Conservation (phyloP, 1,140 invertebrate species). For the Drosophila parabipectinata region DNA sequence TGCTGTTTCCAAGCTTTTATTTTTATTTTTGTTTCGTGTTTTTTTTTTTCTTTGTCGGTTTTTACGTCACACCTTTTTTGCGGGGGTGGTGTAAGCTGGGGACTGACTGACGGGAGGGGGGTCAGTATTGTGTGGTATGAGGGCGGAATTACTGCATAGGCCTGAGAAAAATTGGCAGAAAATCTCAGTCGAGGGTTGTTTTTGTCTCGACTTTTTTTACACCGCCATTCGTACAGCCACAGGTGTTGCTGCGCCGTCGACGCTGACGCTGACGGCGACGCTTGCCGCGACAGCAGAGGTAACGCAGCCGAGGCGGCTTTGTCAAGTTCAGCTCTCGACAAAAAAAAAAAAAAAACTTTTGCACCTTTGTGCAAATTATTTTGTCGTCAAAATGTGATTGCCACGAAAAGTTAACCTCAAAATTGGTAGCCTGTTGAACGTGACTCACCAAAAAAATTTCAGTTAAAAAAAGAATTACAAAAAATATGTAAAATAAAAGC, state of each 20-base stretch:
- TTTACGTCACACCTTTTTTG: conserved; percentile 61
- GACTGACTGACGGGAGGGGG: no score
- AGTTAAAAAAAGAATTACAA: background rate
- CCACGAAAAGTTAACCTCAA: conserved; percentile 68
- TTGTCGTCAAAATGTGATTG: conserved; percentile 47
- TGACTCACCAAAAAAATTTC: conserved; percentile 27
- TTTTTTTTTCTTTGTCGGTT: conserved; percentile 10
- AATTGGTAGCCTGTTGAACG: conserved; percentile 66
- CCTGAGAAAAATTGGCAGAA: conserved; percentile 62
- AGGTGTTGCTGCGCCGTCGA: conserved; percentile 59
- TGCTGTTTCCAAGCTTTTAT: conserved; percentile 45
- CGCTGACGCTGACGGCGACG: conserved; percentile 1
- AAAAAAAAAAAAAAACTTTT: conserved; percentile 49
- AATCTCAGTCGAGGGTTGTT: conserved; percentile 58
- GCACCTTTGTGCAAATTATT: conserved; percentile 78
- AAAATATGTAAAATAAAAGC: background rate
- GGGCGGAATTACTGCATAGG: conserved; percentile 42
- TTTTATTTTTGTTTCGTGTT: conserved; percentile 8
- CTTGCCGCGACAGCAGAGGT: background rate
- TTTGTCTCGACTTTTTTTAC: conserved; percentile 30
- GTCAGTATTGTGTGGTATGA: no score
- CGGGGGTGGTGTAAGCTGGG: background rate
- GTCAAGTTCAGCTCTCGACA: conserved; percentile 67
- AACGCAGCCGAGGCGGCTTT: conserved; percentile 33
- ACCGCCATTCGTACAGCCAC: conserved; percentile 52